Base-by-base conservation (phyloP, 2,888 invertebrate genomes). In the Agrotis segetum region DNA sequence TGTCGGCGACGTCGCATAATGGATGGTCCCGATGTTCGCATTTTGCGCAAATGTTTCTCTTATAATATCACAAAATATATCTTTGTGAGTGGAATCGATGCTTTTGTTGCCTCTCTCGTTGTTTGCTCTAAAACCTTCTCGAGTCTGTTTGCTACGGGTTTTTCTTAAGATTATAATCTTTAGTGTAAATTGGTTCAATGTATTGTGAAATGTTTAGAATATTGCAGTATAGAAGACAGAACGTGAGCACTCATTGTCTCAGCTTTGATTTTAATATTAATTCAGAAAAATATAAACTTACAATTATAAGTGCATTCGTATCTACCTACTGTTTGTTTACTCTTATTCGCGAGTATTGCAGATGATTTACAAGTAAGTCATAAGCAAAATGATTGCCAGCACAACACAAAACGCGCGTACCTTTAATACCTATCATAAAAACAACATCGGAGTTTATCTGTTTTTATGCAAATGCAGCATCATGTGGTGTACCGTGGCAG, bases 21-120 rank as follows among this genome's bases (percentile, higher is more conserved):
- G 91, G 90, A 93, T 93, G 91, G 90, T 83, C 88, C 84, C 87
- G 88, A 86, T 89, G 89, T 89, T 88, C 88, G 86, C 87, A 90
- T 92, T 92, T 92, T 90, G 92, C 91, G 89, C 90, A 90, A 91
- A 91, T 91, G 90, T 93, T 92, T 90, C 91, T 92, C 90, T 92
- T 92, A 92, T 92, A 93, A 92, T 90, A 89, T 86, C 84, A 84
- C 83, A 84, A 89, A 87, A 88, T 88, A 85, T 88, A 88, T 88
- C 85, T 87, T 82, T 80, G 74, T 74, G 82, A 86, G 73, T 71
- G 62, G 82, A 81, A 84, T 82, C 81, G 73, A 79, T 80, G 82
- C 81, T 79, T 87, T 87, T 87, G 85, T 87, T 82, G 81, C 63
- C 79, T 77, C 66, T 82, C 74, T 82, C 70, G 62, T 61, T 75